These are phyloP conservation scores for Fragum whitleyi DNA, from an alignment of 2,888 invertebrate species.

Conservation along the genomic window DNA sequence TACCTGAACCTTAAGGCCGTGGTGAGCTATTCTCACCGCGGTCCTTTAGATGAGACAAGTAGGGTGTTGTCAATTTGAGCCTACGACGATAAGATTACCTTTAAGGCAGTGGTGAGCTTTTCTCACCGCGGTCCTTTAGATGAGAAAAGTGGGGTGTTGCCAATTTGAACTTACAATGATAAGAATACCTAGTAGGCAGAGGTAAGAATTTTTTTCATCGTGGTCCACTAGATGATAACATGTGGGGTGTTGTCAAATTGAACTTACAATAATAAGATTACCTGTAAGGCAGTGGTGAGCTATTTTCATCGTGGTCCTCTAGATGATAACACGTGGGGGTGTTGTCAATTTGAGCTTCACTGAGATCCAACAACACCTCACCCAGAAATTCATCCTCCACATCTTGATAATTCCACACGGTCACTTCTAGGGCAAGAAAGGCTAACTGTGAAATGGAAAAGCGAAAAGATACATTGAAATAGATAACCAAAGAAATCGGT, in stretches of 20 bases:
- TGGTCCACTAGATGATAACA: too few relatives aligned
- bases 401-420: constrained; percentile 94
- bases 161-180: too few relatives aligned
- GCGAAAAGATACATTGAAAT: too few relatives aligned
- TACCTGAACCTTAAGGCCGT: constrained; percentile 73
- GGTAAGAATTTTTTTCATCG: constrained; percentile 83
- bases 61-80: constrained; percentile 95
- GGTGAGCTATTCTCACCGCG: constrained; percentile 83
- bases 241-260: too few relatives aligned
- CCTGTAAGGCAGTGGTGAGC: constrained; percentile 77
- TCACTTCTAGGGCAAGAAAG: constrained; percentile 93
- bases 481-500: too few relatives aligned
- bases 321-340: constrained; percentile 93
- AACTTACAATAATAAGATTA: too few relatives aligned
- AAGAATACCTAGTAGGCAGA: constrained; percentile 71
- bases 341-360: constrained; percentile 94
- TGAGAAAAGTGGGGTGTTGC: too few relatives aligned
- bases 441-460: constrained; percentile 86
- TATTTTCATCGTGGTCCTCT: constrained; percentile 83
- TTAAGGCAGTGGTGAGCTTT: too few relatives aligned
- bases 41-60: constrained; percentile 89
- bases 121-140: too few relatives aligned
- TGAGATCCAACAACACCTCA: constrained; percentile 88
- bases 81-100: too few relatives aligned
- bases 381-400: constrained; percentile 89